phyloP scores from a whole-genome alignment of 2,888 invertebrate species.

The Patella ulyssiponensis region DNA sequence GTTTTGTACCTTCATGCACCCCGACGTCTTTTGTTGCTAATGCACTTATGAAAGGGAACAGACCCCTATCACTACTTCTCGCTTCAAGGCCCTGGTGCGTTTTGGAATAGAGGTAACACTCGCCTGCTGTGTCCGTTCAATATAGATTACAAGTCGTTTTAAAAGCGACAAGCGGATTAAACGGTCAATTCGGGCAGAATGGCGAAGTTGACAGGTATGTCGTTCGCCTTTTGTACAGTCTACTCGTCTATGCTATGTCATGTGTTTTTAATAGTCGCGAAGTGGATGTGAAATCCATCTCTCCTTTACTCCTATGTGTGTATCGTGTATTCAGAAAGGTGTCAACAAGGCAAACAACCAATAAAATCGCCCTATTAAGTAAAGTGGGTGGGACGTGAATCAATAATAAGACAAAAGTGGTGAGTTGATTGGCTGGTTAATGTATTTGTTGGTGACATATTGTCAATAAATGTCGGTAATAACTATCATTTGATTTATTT shows the following conservation, averaged over 20 bases:
- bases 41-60: neutral
- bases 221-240: neutral
- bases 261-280: constrained; percentile 7
- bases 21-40: neutral
- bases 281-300: constrained; percentile 9
- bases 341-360: constrained; percentile 5
- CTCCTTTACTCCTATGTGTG: neutral
- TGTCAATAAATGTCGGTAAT: constrained; percentile 5
- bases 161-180: constrained; percentile 9
- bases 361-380: neutral
- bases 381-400: neutral
- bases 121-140: neutral
- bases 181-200: constrained; percentile 5
- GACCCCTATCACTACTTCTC: neutral
- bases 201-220: constrained; percentile 5
- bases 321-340: constrained; percentile 7
- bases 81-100: constrained; percentile 1
- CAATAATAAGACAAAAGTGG: neutral
- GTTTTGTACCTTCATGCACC: neutral
- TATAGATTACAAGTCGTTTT: neutral
- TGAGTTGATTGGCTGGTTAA: neutral
- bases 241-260: constrained; percentile 5
- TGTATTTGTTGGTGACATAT: neutral
- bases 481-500: constrained; percentile 5
- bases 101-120: constrained; percentile 5